Base-by-base conservation (phyloP, 2,888 invertebrate genomes). In the Scaptodrosophila latifasciaeformis region DNA sequence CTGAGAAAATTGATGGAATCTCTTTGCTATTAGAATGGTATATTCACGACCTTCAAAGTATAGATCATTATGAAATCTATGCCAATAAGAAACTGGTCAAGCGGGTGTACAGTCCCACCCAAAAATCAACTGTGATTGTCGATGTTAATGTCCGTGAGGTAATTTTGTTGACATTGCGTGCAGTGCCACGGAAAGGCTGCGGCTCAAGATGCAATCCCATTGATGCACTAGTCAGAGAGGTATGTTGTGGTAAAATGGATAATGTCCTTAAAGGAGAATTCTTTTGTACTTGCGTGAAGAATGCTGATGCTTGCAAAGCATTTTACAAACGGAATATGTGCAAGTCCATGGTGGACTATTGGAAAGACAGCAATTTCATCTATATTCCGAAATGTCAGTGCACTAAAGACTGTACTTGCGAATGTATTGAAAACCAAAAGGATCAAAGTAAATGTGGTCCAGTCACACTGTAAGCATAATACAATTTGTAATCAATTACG, bases 361-460 rank as follows among this genome's bases (percentile, higher is more conserved):
- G 75, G 75, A 61, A 59, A 12, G 68, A 55, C 13, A 72, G 77
- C 57, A 67, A 67, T 1, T 79, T 57, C 34, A 24, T 77, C 3
- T 75, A 77, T 27, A 12, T 67, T 3, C 75, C 75, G 4, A 6
- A 42, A 10, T 54, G 54, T 21, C 10, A 9, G 3, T 64, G 67
- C 5, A 0, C 1, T 0, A 27, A 15, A 0, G 24, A 50, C 4
- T 61, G 64, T 27, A 29, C 49, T 4, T 66, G 65, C 30, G 62
- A 65, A 9, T 62, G 59, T 30, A 30, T 1, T 30, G 12, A 30
- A 30, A 12, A 10, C 10, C n/a, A n/a, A n/a, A n/a, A n/a, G n/a
- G n/a, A n/a, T n/a, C n/a, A n/a, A n/a, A n/a, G n/a, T n/a, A n/a
- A n/a, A n/a, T n/a, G n/a, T n/a, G n/a, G n/a, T n/a, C n/a, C n/a